Conservation (phyloP, 2,113 vertebrate genomes). For the Tychaedon coryphoeus region DNA sequence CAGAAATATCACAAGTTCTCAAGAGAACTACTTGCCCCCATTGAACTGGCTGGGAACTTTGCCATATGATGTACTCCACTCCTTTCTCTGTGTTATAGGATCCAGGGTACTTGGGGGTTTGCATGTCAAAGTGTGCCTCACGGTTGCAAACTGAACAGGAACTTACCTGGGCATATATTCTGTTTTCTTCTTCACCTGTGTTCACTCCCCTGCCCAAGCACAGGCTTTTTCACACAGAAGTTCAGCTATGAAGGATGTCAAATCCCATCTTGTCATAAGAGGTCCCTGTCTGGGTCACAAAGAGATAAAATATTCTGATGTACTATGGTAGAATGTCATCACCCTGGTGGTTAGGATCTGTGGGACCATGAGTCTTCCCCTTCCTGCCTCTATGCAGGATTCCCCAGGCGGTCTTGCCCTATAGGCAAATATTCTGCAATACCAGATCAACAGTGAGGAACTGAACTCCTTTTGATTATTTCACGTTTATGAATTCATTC, state of each 20-base stretch:
- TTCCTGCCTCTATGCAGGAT: neutral
- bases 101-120: neutral
- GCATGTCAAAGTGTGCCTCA: neutral
- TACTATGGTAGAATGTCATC: rapidly evolving
- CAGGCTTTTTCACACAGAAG: neutral
- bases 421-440: neutral
- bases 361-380: neutral
- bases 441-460: neutral
- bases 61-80: neutral
- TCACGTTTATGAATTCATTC: neutral
- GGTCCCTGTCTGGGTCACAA: neutral
- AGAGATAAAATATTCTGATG: neutral
- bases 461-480: neutral
- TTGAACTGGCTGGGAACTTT: neutral
- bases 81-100: neutral
- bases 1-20: neutral
- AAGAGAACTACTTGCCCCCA: neutral
- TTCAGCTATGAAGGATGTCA: neutral
- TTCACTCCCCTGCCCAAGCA: neutral
- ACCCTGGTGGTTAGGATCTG: neutral
- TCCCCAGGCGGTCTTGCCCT: neutral
- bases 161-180: rapidly evolving
- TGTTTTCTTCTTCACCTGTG: neutral
- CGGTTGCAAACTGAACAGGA: neutral
- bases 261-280: neutral